Conservation (phyloP, 2,113 vertebrate genomes). For the Rhabdornis inornatus region DNA sequence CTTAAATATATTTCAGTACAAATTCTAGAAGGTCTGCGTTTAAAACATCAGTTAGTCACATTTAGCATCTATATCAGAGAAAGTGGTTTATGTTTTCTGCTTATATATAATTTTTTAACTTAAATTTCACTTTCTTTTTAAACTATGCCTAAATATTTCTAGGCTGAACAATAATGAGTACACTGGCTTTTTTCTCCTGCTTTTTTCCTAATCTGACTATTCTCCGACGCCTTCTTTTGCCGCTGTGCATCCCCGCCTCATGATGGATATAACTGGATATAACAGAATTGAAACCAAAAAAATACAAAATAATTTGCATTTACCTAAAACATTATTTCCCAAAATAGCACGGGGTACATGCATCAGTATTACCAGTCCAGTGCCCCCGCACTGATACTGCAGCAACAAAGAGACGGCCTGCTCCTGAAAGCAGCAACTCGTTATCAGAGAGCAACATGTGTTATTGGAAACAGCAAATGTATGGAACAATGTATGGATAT, state of each 20-base stretch:
- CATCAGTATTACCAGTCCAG: not conserved
- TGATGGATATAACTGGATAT: not conserved
- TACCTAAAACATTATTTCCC: not conserved
- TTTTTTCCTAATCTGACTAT: not conserved
- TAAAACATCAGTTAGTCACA: not conserved
- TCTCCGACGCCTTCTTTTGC: not conserved
- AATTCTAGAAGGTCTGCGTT: not conserved
- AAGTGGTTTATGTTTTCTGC: not conserved
- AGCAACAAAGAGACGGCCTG: not conserved
- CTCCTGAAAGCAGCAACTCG: not conserved
- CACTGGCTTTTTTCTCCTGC: not conserved
- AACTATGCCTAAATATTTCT: not conserved
- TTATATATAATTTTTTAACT: not conserved
- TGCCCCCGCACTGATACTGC: not conserved
- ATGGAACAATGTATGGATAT: constrained; percentile 37
- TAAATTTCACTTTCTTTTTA: not conserved
- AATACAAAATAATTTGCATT: not conserved
- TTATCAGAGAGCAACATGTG: constrained; percentile 28
- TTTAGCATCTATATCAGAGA: not conserved
- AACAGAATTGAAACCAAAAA: not conserved
- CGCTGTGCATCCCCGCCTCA: not conserved
- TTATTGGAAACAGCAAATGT: not conserved
- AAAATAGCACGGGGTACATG: not conserved
- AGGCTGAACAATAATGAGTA: not conserved
- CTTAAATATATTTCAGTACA: not conserved